These are phyloP conservation scores for Oriolus oriolus DNA, from an alignment of 2,113 vertebrate genomes.

Conservation along the genomic window DNA sequence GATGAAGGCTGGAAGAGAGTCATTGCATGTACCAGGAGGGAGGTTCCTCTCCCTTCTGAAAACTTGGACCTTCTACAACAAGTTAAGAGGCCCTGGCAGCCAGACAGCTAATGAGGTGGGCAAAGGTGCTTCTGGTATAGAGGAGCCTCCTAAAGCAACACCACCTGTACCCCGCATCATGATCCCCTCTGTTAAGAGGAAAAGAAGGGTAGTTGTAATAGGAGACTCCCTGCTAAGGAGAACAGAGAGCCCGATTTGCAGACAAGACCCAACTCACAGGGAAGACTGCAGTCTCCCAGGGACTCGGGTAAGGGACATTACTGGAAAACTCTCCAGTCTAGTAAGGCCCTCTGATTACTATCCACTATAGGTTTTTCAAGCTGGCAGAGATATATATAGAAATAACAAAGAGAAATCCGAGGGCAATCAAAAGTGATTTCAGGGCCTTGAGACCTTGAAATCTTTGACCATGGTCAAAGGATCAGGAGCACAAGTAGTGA, in stretches of 20 bases:
- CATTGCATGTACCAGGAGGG: background rate
- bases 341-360: background rate
- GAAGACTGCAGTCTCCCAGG: background rate
- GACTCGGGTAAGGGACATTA: background rate
- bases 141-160: background rate
- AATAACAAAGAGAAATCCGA: background rate
- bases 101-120: background rate
- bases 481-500: background rate
- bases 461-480: background rate
- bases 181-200: background rate
- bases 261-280: background rate
- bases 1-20: background rate
- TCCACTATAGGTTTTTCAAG: background rate
- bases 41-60: background rate
- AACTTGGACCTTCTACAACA: background rate
- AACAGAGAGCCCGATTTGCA: accelerated
- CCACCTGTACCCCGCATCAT: background rate
- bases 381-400: background rate
- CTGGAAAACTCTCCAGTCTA: background rate
- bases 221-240: background rate
- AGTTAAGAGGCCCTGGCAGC: background rate
- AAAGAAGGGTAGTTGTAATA: background rate
- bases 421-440: background rate
- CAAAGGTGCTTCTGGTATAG: background rate
- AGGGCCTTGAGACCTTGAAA: background rate